Evolutionary conservation across 2,113 vertebrate genomes (phyloP).

Genomic region (Barbus barbus): DNA sequence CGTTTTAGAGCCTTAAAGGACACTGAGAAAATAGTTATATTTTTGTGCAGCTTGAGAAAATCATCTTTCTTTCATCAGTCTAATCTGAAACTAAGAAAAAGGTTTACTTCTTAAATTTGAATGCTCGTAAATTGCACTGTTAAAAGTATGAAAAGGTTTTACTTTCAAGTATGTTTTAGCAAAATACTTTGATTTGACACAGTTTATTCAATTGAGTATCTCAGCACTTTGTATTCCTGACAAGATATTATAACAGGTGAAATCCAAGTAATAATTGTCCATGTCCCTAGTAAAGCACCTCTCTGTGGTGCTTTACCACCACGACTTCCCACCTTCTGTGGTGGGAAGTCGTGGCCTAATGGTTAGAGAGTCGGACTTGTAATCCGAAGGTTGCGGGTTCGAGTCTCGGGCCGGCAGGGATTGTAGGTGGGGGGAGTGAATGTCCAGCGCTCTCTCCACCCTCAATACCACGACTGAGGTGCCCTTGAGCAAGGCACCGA

Average conservation of each 20-base stretch:
- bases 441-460: too few relatives aligned
- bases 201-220: background rate
- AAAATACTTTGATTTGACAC: background rate
- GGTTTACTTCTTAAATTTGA: background rate
- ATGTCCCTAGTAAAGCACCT: background rate
- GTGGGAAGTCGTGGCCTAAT: too few relatives aligned
- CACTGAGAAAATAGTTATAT: background rate
- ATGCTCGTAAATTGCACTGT: background rate
- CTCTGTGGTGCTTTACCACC: too few relatives aligned
- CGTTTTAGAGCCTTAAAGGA: background rate
- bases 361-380: too few relatives aligned
- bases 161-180: too few relatives aligned
- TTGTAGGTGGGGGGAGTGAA: too few relatives aligned
- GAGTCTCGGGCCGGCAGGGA: too few relatives aligned
- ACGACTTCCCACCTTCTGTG: too few relatives aligned
- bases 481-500: too few relatives aligned
- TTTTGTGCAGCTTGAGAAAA: background rate
- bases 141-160: background rate
- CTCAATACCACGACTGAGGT: too few relatives aligned
- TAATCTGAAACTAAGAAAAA: background rate
- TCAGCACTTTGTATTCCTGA: background rate
- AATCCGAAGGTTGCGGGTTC: too few relatives aligned
- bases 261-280: background rate
- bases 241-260: background rate
- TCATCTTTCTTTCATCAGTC: background rate